phyloP scores from a whole-genome alignment of 2,113 vertebrate species.

The Tretioscincus oriximinensis region DNA sequence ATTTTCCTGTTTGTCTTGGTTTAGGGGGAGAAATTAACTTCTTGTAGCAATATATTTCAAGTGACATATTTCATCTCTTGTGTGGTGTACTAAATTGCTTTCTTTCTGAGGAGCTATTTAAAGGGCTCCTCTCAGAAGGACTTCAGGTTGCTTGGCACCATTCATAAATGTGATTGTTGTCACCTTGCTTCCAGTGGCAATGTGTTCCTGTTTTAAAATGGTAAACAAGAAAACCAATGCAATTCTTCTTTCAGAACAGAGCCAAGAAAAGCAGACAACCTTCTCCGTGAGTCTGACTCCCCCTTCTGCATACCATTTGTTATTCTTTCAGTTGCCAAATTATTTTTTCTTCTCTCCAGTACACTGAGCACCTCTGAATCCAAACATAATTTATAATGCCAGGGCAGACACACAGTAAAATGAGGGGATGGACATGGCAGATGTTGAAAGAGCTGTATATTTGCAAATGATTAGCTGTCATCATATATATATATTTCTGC shows the following conservation, averaged over 20 bases:
- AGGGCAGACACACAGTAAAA: conserved; percentile 67
- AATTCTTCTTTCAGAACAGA: conserved; percentile 48
- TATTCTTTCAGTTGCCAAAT: conserved; percentile 63
- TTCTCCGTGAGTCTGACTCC: conserved; percentile 19
- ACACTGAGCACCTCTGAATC: conserved; percentile 56
- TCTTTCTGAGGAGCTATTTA: conserved; percentile 48
- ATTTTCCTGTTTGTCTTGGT: conserved; percentile 27
- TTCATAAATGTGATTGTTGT: conserved; percentile 54
- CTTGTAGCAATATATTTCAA: conserved; percentile 54
- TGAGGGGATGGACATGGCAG: conserved; percentile 58
- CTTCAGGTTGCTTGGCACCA: conserved; percentile 62
- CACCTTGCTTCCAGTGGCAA: conserved; percentile 57
- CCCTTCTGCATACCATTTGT: conserved; percentile 33
- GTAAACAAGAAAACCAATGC: conserved; percentile 38
- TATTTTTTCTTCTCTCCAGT: conserved; percentile 54
- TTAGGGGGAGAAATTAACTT: conserved; percentile 1
- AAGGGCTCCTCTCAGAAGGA: conserved; percentile 55
- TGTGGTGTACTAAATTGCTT: conserved; percentile 52
- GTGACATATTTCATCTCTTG: conserved; percentile 57
- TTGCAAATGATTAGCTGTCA: conserved; percentile 72
- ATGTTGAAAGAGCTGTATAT: conserved; percentile 67
- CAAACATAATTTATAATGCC: conserved; percentile 64
- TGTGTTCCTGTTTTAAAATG: conserved; percentile 48
- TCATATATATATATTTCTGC: conserved; percentile 42
- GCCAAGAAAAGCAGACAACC: conserved; percentile 25